phyloP scores from a whole-genome alignment of 2,888 invertebrate genomes.

The Phyllotreta cruciferae region DNA sequence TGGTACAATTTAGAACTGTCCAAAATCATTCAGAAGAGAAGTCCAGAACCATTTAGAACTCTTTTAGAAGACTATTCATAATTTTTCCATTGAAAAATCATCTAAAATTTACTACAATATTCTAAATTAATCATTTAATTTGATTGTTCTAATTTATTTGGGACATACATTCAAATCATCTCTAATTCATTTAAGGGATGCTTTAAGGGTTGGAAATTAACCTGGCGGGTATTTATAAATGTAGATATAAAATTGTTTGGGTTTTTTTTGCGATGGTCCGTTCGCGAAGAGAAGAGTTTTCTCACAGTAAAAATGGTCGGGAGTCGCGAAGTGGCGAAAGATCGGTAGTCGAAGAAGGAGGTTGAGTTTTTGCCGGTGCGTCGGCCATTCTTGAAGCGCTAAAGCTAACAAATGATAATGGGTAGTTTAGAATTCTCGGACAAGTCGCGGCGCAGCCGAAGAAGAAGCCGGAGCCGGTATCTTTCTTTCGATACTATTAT shows the following conservation, averaged over 20 bases:
- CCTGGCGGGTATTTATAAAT: background rate
- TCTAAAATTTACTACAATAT: too few relatives aligned
- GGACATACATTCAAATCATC: too few relatives aligned
- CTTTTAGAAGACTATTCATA: too few relatives aligned
- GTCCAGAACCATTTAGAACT: too few relatives aligned
- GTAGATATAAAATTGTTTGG: background rate
- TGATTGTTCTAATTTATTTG: too few relatives aligned
- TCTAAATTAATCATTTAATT: too few relatives aligned
- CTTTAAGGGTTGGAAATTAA: background rate
- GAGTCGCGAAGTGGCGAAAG: conserved; percentile 29
- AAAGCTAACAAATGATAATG: conserved; percentile 61
- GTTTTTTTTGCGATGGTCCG: background rate
- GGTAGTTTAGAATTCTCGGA: conserved; percentile 59
- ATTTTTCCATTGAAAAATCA: too few relatives aligned
- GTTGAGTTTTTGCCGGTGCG: conserved; percentile 43
- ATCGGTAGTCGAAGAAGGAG: conserved; percentile 23
- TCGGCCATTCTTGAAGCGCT: conserved; percentile 49
- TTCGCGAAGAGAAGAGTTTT: conserved; percentile 27
- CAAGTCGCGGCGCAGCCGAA: conserved; percentile 42
- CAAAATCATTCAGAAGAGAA: too few relatives aligned
- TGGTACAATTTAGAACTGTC: too few relatives aligned
- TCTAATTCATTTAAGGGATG: too few relatives aligned
- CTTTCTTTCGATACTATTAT: conserved; percentile 60
- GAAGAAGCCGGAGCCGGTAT: conserved; percentile 43
- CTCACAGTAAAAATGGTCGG: conserved; percentile 12